phyloP scores from a whole-genome alignment of 2,888 invertebrate genomes.

The Euphydryas editha region DNA sequence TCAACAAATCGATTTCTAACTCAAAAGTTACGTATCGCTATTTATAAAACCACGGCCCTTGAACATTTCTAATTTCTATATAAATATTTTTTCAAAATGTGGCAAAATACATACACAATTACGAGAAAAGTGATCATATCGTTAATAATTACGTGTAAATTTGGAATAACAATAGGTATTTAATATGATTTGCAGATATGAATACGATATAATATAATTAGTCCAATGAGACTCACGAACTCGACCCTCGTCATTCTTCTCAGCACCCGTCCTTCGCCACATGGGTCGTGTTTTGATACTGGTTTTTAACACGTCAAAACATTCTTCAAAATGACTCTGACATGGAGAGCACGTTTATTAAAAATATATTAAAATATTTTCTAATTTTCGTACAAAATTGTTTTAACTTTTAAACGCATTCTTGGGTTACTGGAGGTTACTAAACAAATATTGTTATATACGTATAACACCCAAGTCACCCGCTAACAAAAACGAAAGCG shows the following conservation, averaged over 20 bases:
- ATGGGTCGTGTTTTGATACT: constrained; percentile 46
- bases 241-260: constrained; percentile 48
- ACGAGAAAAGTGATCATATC: background rate
- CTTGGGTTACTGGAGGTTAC: background rate
- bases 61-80: background rate
- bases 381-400: constrained; percentile 1
- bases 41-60: background rate
- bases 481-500: background rate
- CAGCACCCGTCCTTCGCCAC: constrained; percentile 46
- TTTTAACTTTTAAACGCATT: background rate
- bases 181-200: constrained; percentile 12
- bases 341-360: constrained; percentile 25
- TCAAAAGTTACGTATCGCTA: background rate
- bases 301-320: constrained; percentile 56
- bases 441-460: background rate
- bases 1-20: background rate
- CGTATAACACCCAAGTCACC: background rate
- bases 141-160: background rate
- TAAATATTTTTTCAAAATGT: background rate
- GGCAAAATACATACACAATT: constrained; percentile 3
- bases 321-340: constrained; percentile 50
- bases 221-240: constrained; percentile 30
- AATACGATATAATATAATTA: constrained; percentile 40
- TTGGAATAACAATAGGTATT: constrained; percentile 2
- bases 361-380: constrained; percentile 25